These are phyloP conservation scores for Ecdyonurus torrentis DNA, from an alignment of 2,888 invertebrate genomes.

Conservation along the genomic window DNA sequence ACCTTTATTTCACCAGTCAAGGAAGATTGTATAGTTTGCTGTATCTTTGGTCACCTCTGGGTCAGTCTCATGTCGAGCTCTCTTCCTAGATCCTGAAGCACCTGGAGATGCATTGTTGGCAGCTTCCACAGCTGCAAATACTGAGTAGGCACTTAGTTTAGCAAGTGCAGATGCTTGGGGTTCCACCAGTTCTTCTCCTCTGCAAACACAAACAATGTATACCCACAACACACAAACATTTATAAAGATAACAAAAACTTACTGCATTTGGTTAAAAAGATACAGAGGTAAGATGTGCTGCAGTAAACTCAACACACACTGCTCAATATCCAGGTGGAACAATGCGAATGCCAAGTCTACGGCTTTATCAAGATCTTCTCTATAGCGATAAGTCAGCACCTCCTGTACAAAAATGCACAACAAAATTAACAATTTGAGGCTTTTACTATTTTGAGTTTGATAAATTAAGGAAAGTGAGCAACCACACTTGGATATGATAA, in stretches of 20 bases:
- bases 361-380: constrained; percentile 58
- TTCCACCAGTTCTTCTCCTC: constrained; percentile 51
- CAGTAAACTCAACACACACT: constrained; percentile 62
- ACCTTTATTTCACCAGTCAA: too few relatives aligned
- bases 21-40: too few relatives aligned
- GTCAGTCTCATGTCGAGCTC: constrained; percentile 37
- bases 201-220: too few relatives aligned
- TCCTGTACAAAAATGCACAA: constrained; percentile 21
- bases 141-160: constrained; percentile 53
- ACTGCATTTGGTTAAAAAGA: constrained; percentile 47
- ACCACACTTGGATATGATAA: too few relatives aligned
- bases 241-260: too few relatives aligned
- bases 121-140: constrained; percentile 48
- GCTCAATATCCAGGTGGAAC: constrained; percentile 77
- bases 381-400: constrained; percentile 29
- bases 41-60: constrained; percentile 23
- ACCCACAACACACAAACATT: too few relatives aligned
- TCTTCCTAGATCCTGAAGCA: constrained; percentile 33
- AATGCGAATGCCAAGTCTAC: constrained; percentile 75
- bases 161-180: constrained; percentile 64
- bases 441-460: too few relatives aligned
- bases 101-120: constrained; percentile 18
- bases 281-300: constrained; percentile 60
- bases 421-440: too few relatives aligned
- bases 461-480: too few relatives aligned